A percentile compares a stretch with the other conserved stretches of the same genome.
phyloP scores from a whole-genome alignment of 1,140 invertebrate genomes.

The Varroa destructor region DNA sequence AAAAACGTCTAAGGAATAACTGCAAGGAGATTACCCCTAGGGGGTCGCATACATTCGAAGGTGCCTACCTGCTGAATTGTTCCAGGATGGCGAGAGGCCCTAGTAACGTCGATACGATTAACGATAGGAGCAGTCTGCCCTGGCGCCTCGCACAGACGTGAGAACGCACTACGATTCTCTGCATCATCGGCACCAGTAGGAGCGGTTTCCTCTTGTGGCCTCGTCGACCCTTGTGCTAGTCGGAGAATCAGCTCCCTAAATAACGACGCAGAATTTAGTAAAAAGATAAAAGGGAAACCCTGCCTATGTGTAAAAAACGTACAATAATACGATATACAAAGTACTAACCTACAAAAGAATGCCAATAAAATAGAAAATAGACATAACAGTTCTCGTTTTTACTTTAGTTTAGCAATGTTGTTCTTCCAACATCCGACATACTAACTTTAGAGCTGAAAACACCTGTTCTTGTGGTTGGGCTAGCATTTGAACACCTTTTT shows the following conservation, averaged over 20 bases:
- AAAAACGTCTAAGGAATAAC: too few species aligned
- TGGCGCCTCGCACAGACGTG: background rate
- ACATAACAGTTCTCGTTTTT: too few species aligned
- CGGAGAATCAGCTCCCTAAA: constrained; percentile 10
- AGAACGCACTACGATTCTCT: background rate
- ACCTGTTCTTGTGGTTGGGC: constrained; percentile 14
- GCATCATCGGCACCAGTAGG: background rate
- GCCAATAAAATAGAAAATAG: too few species aligned
- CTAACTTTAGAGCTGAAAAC: constrained; percentile 6
- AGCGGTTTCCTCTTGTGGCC: background rate
- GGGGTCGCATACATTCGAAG: too few species aligned
- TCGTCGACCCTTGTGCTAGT: background rate
- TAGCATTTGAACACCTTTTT: constrained; percentile 5
- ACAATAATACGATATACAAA: too few species aligned
- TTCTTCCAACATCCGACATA: background rate
- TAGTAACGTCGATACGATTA: background rate
- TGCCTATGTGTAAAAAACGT: too few species aligned
- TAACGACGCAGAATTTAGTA: too few species aligned
- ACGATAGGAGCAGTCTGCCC: background rate
- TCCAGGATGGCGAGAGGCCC: background rate
- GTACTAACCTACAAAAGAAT: too few species aligned
- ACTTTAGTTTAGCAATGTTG: too few species aligned
- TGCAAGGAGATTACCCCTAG: too few species aligned
- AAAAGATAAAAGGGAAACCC: too few species aligned
- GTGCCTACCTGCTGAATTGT: background rate